These are phyloP conservation scores for Danaus plexippus DNA, from an alignment of 1,140 invertebrate species.

Conservation along the genomic window DNA sequence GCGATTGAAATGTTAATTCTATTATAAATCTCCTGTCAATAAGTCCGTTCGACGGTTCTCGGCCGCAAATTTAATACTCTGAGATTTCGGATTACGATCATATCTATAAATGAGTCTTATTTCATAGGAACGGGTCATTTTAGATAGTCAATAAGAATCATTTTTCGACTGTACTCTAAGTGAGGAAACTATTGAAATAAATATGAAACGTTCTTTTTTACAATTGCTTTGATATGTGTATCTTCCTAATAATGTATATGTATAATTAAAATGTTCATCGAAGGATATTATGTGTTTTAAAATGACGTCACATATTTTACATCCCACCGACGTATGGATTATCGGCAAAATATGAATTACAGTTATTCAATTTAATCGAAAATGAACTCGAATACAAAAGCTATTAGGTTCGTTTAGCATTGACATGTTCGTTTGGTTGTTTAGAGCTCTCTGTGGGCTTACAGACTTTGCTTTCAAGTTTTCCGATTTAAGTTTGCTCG, in stretches of 20 bases:
- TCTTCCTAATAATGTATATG: too few species aligned
- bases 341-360: conserved; percentile 33
- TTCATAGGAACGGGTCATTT: too few species aligned
- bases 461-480: conserved; percentile 16
- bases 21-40: conserved; percentile 30
- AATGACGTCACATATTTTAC: conserved; percentile 17
- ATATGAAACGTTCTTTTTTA: too few species aligned
- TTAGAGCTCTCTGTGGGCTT: conserved; percentile 14
- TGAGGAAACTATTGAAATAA: too few species aligned
- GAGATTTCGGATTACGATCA: too few species aligned
- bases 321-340: conserved; percentile 22
- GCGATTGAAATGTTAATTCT: conserved; percentile 20
- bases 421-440: conserved; percentile 5
- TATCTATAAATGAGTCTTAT: too few species aligned
- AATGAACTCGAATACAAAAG: conserved; percentile 15
- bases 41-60: conserved; percentile 25
- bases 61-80: conserved; percentile 23
- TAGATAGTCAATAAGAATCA: too few species aligned
- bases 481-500: conserved; percentile 18
- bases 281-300: too few species aligned
- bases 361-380: conserved; percentile 8
- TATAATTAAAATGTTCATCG: too few species aligned
- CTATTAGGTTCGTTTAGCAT: conserved; percentile 19
- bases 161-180: too few species aligned
- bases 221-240: too few species aligned